Base-by-base conservation (phyloP, 1,140 invertebrate genomes). In the Venturia canescens region DNA sequence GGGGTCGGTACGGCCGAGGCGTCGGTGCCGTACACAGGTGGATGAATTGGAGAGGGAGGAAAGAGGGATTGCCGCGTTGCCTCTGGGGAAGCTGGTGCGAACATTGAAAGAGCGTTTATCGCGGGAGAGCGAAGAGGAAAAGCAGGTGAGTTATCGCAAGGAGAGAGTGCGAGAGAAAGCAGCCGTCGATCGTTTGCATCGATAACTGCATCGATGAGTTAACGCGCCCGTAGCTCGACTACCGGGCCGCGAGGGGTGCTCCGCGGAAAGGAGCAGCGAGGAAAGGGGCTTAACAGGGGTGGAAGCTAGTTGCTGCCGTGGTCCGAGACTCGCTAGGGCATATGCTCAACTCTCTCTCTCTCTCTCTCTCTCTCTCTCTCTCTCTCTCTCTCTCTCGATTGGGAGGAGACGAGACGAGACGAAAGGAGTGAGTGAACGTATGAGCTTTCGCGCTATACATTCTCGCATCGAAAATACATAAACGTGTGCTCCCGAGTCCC, bases 11-110 rank as follows among this genome's bases (percentile, higher is more conserved):
- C 72, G 71, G 71, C 70, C 81, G 83, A 53, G 27, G 74, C 74
- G 53, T 84, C 72, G 79, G 79, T 74, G 31, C 13, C 31, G 53
- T 48, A 82, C 82, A 77, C 78, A 80, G 81, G 83, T 84, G 80
- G 66, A 44, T 82, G 80, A 74, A 80, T 82, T 79, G 63, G 80
- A 78, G 81, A 70, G 67, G 75, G 69, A 71, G 18, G 77, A 76
- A 63, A 31, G 27, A 31, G 27, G n/a, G 75, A 44, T 48, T n/a
- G 38, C 60, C 79, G 77, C 69, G 71, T 82, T 85, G 72, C 82
- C 81, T 67, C 80, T 71, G 74, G 70, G 21, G 74, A 70, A 34
- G 34, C 34, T 34, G 29, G 9, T n/a, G 16, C 13, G 23, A 60
- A 57, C 78, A 67, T 57, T 48, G 67, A 79, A 60, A 70, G 60